These are phyloP conservation scores for Dynastes maya DNA, from an alignment of 2,888 invertebrate species.

Conservation along the genomic window DNA sequence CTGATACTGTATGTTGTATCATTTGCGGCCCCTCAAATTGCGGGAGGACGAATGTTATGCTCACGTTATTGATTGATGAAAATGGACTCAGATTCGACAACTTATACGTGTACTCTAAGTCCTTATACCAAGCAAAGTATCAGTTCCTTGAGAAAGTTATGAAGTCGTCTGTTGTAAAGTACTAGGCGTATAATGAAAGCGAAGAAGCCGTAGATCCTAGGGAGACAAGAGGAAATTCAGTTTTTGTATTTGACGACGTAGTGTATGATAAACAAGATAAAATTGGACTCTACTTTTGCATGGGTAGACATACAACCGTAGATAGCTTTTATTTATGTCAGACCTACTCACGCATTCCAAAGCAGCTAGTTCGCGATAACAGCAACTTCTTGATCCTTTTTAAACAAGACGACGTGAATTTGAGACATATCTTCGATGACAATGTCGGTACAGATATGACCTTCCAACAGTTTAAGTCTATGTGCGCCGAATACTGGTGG, in stretches of 20 bases:
- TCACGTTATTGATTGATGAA: slow-evolving; percentile 61
- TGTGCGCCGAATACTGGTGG: slow-evolving; percentile 63
- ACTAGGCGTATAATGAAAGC: slow-evolving; percentile 56
- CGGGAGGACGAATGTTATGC: slow-evolving; percentile 65
- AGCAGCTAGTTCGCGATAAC: slow-evolving; percentile 66
- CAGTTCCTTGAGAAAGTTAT: slow-evolving; percentile 57
- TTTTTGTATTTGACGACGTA: slow-evolving; percentile 67
- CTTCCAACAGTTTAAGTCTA: slow-evolving; percentile 58
- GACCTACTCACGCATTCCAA: slow-evolving; percentile 64
- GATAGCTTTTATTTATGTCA: slow-evolving; percentile 65
- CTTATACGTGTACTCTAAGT: slow-evolving; percentile 64
- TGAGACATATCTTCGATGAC: slow-evolving; percentile 61
- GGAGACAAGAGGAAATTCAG: slow-evolving; percentile 60
- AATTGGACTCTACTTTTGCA: slow-evolving; percentile 61
- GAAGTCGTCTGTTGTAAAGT: slow-evolving; percentile 54
- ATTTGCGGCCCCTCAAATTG: slow-evolving; percentile 64
- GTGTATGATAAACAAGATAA: slow-evolving; percentile 62
- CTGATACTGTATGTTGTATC: slow-evolving; percentile 50
- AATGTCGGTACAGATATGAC: slow-evolving; percentile 58
- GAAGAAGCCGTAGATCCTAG: slow-evolving; percentile 56
- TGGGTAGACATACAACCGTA: slow-evolving; percentile 63
- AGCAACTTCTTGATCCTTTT: slow-evolving; percentile 64
- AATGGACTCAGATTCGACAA: slow-evolving; percentile 66
- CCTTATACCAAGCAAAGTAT: slow-evolving; percentile 62
- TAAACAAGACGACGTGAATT: slow-evolving; percentile 64